A percentile compares a stretch with the other conserved stretches of the same genome.
phyloP scores from a whole-genome alignment of 2,113 vertebrate species.

The Petromus typicus region DNA sequence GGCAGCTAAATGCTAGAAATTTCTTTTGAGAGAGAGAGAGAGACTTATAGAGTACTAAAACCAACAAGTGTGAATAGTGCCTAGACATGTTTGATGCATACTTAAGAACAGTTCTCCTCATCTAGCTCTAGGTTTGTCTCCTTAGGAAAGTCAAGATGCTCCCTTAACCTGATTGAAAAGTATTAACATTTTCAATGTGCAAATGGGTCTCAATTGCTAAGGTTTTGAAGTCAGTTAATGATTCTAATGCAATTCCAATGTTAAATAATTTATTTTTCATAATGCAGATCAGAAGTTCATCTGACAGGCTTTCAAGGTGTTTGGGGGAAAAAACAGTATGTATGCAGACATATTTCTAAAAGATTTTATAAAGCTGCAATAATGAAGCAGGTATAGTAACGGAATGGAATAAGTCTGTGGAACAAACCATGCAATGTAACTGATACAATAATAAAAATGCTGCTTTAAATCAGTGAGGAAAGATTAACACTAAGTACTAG shows the following conservation, averaged over 20 bases:
- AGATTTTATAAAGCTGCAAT: no score
- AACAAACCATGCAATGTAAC: neutral
- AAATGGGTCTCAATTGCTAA: neutral
- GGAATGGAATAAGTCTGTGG: no score
- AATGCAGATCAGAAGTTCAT: neutral
- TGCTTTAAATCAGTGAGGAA: neutral
- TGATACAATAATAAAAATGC: neutral
- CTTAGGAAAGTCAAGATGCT: neutral
- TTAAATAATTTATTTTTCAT: neutral
- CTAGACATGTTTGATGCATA: neutral
- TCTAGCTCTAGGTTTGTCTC: neutral
- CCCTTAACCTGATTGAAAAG: neutral
- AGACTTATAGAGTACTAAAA: neutral
- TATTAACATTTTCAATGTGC: neutral
- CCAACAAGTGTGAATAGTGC: neutral
- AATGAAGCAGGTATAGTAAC: no score
- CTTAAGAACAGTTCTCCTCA: neutral
- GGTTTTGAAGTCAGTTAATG: neutral
- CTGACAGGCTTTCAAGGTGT: constrained; percentile 2
- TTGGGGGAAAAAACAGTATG: neutral
- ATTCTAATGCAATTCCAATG: neutral
- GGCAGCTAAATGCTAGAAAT: neutral
- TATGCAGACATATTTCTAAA: neutral
- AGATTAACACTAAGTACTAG: neutral
- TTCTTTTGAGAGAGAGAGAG: neutral